Conservation (phyloP, 2,888 invertebrate species). For the Xestia xanthographa region DNA sequence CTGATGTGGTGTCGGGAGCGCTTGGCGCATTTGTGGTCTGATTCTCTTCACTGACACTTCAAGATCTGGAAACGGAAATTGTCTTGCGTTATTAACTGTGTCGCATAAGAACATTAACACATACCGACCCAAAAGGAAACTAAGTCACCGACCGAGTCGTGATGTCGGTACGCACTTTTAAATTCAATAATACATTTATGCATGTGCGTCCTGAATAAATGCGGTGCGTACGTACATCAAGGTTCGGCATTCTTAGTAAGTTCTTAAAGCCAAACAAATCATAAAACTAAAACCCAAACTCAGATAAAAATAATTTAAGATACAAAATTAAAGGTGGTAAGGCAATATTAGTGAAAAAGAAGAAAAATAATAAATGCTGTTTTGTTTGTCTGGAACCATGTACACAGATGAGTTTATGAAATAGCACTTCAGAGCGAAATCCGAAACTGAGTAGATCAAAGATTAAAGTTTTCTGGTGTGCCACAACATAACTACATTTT, state of each 20-base stretch:
- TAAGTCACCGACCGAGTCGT: conserved; percentile 48
- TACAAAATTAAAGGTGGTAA: conserved; percentile 31
- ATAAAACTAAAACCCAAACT: conserved; percentile 25
- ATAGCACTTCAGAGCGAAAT: conserved; percentile 4
- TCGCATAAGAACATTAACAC: conserved; percentile 9
- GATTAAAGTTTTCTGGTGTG: neutral
- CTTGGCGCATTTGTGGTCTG: conserved; percentile 79
- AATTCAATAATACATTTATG: conserved; percentile 9
- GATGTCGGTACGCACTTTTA: conserved; percentile 23
- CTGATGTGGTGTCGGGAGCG: conserved; percentile 81
- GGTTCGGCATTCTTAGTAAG: conserved; percentile 35
- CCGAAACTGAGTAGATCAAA: neutral
- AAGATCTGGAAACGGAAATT: conserved; percentile 84
- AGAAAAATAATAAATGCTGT: conserved; percentile 6
- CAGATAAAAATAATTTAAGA: neutral
- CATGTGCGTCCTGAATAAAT: conserved; percentile 14
- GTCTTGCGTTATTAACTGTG: conserved; percentile 20
- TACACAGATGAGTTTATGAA: conserved; percentile 14
- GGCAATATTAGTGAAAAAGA: conserved; percentile 38
- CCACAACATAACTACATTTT: neutral
- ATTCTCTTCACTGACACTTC: conserved; percentile 80
- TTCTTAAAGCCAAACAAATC: conserved; percentile 32
- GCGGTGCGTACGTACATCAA: conserved; percentile 32
- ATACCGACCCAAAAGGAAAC: conserved; percentile 41
- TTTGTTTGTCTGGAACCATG: neutral